phyloP scores from a whole-genome alignment of 2,113 vertebrate species.

The Tamias sibiricus region DNA sequence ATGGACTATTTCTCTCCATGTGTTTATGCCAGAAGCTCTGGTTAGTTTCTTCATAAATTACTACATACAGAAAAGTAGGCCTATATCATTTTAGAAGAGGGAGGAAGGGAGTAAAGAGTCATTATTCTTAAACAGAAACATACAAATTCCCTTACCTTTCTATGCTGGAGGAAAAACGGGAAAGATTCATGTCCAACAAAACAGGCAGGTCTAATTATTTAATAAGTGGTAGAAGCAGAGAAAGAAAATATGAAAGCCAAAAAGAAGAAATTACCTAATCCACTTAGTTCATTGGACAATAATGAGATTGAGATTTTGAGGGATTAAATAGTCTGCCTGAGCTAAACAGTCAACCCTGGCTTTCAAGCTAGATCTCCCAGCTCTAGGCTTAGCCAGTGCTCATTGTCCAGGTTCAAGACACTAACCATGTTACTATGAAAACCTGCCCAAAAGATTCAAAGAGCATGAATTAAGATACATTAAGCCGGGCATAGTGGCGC shows the following conservation, averaged over 20 bases:
- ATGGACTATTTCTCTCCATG: background rate
- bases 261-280: background rate
- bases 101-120: background rate
- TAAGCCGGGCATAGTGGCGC: background rate
- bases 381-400: background rate
- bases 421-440: background rate
- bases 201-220: background rate
- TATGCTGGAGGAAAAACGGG: background rate
- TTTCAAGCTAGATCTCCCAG: too few species aligned
- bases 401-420: background rate
- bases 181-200: constrained; percentile 17
- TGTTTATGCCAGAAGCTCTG: background rate
- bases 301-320: background rate
- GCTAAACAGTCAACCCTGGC: background rate
- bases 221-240: background rate
- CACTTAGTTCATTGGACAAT: background rate
- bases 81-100: background rate
- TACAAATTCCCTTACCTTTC: background rate
- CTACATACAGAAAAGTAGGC: background rate
- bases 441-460: background rate
- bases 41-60: constrained; percentile 15
- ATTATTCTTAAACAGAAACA: constrained; percentile 41
- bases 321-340: background rate
- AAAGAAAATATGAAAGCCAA: constrained; percentile 18
- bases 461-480: background rate